A percentile compares a stretch with the other conserved stretches of the same genome.
These are phyloP conservation scores for Eulithis prunata DNA, from an alignment of 2,888 invertebrate species.

Conservation along the genomic window DNA sequence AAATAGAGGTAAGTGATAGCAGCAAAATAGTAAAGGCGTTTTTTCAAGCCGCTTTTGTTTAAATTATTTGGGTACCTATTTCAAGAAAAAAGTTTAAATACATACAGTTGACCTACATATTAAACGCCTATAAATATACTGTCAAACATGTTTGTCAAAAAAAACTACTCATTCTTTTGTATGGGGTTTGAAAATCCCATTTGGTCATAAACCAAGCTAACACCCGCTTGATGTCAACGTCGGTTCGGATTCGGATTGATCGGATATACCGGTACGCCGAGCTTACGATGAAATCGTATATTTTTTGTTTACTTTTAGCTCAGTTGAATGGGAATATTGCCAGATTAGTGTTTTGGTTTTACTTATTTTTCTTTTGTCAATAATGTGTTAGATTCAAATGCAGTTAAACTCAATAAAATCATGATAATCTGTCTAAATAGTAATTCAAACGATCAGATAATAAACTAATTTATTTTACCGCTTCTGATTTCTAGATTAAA, in stretches of 20 bases:
- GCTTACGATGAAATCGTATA: slow-evolving; percentile 36
- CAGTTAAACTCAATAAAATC: too few species aligned
- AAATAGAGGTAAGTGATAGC: background rate
- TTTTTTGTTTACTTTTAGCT: slow-evolving; percentile 30
- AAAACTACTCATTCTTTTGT: slow-evolving; percentile 7
- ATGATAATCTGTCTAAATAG: too few species aligned
- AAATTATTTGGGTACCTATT: too few species aligned
- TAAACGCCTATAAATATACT: too few species aligned
- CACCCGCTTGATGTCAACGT: slow-evolving; percentile 59
- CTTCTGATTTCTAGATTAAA: too few species aligned
- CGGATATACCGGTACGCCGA: slow-evolving; percentile 50
- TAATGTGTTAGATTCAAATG: background rate
- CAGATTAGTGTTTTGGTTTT: slow-evolving; percentile 1
- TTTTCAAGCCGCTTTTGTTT: background rate
- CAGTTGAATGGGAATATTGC: slow-evolving; percentile 16
- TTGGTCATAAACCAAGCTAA: slow-evolving; percentile 61
- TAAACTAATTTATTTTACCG: too few species aligned
- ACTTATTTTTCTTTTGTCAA: slow-evolving; percentile 8
- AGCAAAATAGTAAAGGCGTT: background rate
- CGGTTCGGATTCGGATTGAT: slow-evolving; percentile 67
- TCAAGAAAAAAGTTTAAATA: too few species aligned
- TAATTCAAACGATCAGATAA: too few species aligned
- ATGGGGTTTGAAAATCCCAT: slow-evolving; percentile 66
- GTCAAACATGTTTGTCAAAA: too few species aligned
- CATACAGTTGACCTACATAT: too few species aligned